A percentile compares a stretch with the other conserved stretches of the same genome.
Evolutionary conservation across 1,140 invertebrate species (phyloP).

Genomic region (Zaprionus davidi): DNA sequence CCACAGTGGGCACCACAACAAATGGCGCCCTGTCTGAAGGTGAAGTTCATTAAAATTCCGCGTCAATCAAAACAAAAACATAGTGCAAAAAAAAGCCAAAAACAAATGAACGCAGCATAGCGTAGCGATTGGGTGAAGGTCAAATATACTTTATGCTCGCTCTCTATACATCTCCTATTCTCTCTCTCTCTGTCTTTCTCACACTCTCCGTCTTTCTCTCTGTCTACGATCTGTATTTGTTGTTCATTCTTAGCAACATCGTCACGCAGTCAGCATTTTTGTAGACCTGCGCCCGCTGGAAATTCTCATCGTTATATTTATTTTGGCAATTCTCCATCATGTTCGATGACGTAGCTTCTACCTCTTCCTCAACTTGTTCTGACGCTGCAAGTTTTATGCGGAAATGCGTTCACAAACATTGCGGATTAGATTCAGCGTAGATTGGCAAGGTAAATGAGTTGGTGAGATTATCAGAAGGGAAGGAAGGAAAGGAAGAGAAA

Average conservation of each 20-base stretch:
- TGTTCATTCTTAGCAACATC: slow-evolving; percentile 13
- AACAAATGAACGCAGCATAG: slow-evolving; percentile 25
- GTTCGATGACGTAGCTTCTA: slow-evolving; percentile 51
- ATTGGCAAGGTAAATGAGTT: slow-evolving; percentile 21
- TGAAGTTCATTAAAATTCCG: slow-evolving; percentile 81
- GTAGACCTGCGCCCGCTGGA: slow-evolving; percentile 45
- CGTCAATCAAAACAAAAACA: slow-evolving; percentile 60
- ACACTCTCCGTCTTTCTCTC: not conserved
- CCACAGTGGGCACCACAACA: slow-evolving; percentile 43
- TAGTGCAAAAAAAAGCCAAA: slow-evolving; percentile 12
- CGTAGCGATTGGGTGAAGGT: slow-evolving; percentile 74
- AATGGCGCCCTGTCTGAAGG: slow-evolving; percentile 57
- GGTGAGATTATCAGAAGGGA: slow-evolving; percentile 11
- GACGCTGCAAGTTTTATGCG: slow-evolving; percentile 46
- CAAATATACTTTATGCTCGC: slow-evolving; percentile 27
- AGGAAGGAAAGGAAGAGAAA: not conserved
- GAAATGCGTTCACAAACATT: slow-evolving; percentile 47
- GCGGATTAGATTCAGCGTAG: slow-evolving; percentile 26
- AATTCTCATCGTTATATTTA: slow-evolving; percentile 66
- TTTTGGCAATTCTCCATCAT: slow-evolving; percentile 47
- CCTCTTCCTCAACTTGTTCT: slow-evolving; percentile 2
- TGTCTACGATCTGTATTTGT: not conserved
- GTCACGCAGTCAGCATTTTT: slow-evolving; percentile 25
- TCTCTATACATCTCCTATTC: not conserved
- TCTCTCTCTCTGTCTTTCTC: not conserved